phyloP scores from a whole-genome alignment of 2,797 vertebrate species.

The Anolis apletophallus region DNA sequence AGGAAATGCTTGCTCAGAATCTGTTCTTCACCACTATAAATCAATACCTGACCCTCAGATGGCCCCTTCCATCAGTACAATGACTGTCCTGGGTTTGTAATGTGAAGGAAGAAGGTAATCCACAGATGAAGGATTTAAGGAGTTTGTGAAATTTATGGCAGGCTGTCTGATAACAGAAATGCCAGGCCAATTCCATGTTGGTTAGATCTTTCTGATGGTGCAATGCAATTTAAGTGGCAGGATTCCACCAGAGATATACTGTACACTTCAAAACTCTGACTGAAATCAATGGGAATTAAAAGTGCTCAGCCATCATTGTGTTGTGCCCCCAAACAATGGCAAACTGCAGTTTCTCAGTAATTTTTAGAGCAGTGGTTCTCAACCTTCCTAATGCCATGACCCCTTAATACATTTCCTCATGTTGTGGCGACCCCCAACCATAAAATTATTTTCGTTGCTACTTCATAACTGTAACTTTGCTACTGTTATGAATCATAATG shows the following conservation, averaged over 20 bases:
- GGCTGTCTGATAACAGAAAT: neutral
- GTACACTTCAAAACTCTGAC: neutral
- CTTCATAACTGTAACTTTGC: too few species aligned
- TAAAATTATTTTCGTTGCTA: too few species aligned
- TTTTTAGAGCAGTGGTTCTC: neutral
- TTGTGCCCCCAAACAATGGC: neutral
- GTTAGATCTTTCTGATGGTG: neutral
- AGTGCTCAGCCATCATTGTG: neutral
- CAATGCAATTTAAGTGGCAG: neutral
- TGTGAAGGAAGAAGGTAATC: fast-evolving
- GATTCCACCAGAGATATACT: neutral
- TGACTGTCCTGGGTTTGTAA: fast-evolving
- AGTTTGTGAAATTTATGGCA: fast-evolving
- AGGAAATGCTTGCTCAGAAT: conserved; percentile 42
- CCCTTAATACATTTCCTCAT: too few species aligned
- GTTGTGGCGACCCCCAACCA: too few species aligned
- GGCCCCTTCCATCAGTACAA: conserved; percentile 27
- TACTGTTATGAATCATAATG: too few species aligned
- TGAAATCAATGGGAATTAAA: neutral
- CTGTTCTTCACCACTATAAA: conserved; percentile 38
- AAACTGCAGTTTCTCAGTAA: neutral
- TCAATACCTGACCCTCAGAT: conserved; percentile 46
- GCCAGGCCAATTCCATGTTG: neutral
- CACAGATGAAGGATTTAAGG: fast-evolving
- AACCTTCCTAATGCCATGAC: too few species aligned